Conservation (phyloP, 2,113 vertebrate species). For the Cheilinus undulatus region DNA sequence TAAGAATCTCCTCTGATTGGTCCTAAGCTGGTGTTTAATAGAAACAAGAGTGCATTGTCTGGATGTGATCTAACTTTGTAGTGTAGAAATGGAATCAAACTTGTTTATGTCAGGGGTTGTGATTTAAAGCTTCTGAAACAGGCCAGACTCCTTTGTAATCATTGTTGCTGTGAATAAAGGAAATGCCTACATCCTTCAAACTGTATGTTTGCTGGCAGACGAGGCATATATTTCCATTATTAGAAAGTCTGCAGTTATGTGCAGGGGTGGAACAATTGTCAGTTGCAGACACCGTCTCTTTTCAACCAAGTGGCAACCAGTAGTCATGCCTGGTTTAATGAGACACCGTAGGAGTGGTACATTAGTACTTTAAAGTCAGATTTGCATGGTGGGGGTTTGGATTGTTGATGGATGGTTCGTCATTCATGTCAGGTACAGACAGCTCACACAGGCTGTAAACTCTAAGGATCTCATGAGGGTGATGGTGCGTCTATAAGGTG, state of each 20-base stretch:
- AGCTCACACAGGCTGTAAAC: slow-evolving; percentile 1
- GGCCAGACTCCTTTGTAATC: slow-evolving; percentile 30
- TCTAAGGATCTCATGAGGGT: neutral
- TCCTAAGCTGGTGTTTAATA: slow-evolving; percentile 5
- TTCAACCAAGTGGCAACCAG: neutral
- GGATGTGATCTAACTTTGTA: neutral
- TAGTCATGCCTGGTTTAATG: neutral
- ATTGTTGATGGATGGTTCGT: neutral
- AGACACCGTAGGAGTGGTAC: neutral
- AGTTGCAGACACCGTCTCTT: neutral
- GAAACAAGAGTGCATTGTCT: neutral
- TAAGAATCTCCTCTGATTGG: neutral
- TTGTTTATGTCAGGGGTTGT: neutral
- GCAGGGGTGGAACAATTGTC: slow-evolving; percentile 3
- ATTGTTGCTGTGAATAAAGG: slow-evolving; percentile 16
- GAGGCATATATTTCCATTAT: slow-evolving; percentile 8
- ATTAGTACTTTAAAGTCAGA: slow-evolving; percentile 2
- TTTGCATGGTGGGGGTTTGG: neutral
- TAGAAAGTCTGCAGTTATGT: slow-evolving; percentile 13
- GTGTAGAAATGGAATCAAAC: neutral
- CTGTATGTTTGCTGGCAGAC: neutral
- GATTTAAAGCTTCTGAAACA: slow-evolving; percentile 7
- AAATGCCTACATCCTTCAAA: slow-evolving; percentile 22
- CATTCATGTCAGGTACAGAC: slow-evolving; percentile 1
- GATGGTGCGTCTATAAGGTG: neutral